Evolutionary conservation across 2,888 invertebrate genomes (phyloP).

Genomic region (Artemia sp.): DNA sequence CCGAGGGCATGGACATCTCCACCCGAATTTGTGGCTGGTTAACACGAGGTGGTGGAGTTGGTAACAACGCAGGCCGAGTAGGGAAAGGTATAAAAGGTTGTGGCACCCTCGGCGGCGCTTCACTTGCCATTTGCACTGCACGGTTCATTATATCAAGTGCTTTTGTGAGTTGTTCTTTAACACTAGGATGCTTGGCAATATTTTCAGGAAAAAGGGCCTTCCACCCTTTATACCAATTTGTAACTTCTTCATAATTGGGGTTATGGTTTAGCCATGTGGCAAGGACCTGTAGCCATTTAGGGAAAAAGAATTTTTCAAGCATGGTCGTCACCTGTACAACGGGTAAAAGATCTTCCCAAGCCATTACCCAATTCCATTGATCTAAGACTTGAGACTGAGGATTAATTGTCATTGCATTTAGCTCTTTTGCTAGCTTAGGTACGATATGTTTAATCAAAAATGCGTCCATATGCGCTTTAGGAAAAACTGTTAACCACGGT

Average conservation of each 20-base stretch:
- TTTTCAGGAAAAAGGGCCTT: conserved; percentile 38
- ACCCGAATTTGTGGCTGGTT: conserved; percentile 42
- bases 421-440: conserved; percentile 58
- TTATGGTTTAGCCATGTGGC: conserved; percentile 67
- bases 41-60: conserved; percentile 31
- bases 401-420: conserved; percentile 48
- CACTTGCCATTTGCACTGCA: conserved; percentile 39
- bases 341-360: conserved; percentile 76
- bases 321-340: conserved; percentile 55
- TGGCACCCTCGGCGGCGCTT: conserved; percentile 26
- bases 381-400: conserved; percentile 51
- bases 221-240: conserved; percentile 61
- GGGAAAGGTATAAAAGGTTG: conserved; percentile 24
- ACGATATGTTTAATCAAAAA: conserved; percentile 71
- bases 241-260: conserved; percentile 76
- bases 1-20: conserved; percentile 45
- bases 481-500: conserved; percentile 71
- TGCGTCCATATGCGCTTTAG: conserved; percentile 53
- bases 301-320: conserved; percentile 72
- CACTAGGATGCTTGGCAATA: conserved; percentile 38
- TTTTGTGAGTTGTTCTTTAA: conserved; percentile 64
- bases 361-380: conserved; percentile 84
- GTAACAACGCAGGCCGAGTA: conserved; percentile 17
- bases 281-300: conserved; percentile 61
- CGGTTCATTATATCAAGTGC: conserved; percentile 86